Evolutionary conservation across 2,888 invertebrate species (phyloP).

Genomic region (Aleiodes alternator): DNA sequence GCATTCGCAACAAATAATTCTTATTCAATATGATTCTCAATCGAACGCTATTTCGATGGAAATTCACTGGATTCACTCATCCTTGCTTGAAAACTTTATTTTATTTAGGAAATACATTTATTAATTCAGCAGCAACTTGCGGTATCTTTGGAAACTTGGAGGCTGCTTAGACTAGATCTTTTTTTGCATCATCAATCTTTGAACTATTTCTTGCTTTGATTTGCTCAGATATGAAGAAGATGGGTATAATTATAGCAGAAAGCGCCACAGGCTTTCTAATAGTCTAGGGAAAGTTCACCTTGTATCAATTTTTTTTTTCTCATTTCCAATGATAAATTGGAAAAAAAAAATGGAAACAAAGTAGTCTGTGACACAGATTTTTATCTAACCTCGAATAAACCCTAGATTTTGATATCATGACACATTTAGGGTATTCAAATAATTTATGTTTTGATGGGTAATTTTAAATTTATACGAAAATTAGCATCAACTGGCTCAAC

Average conservation of each 20-base stretch:
- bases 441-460: conserved; percentile 9
- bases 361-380: conserved; percentile 28
- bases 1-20: not conserved
- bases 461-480: conserved; percentile 18
- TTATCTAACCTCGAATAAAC: conserved; percentile 6
- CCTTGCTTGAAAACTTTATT: too few relatives aligned
- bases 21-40: not conserved
- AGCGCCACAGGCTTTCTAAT: conserved; percentile 22
- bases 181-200: not conserved
- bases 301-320: conserved; percentile 15
- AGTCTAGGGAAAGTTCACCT: conserved; percentile 1
- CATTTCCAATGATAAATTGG: not conserved
- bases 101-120: too few relatives aligned
- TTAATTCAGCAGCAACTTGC: too few relatives aligned
- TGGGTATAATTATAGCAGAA: conserved; percentile 7
- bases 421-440: not conserved
- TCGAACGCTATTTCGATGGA: not conserved
- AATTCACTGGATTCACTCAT: not conserved
- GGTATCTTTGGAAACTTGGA: too few relatives aligned
- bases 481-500: conserved; percentile 13
- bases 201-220: not conserved
- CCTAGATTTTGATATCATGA: conserved; percentile 20
- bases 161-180: too few relatives aligned
- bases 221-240: not conserved
- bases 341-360: not conserved